Base-by-base conservation (phyloP, 92 coral and sea anemone species). In the Siderastrea radians region DNA sequence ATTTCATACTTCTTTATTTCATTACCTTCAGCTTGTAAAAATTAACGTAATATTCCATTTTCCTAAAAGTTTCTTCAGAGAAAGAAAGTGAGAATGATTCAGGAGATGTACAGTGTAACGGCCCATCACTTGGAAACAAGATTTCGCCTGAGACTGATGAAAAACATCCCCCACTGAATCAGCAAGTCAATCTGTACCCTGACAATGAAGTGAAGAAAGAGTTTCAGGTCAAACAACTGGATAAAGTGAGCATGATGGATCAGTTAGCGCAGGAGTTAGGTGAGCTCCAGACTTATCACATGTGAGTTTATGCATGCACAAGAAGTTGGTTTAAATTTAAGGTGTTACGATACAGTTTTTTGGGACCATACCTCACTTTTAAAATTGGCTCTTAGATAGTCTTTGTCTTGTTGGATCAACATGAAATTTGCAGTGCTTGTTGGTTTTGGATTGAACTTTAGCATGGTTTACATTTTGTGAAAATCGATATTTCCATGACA, bases 261-360 rank as follows among this genome's bases (percentile, higher is more conserved):
- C 98, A 95, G 61, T 68, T 95, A 17, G 81, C 98, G 57, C 90
- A 52, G 69, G 96, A 95, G 72, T 83, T 95, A 68, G 98, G 98
- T 95, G 51, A 67, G 72, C 38, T 26, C 38, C 38, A 26, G 38
- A 26, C 38, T 26, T 26, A 26, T 26, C 38, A 26, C 38, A 26
- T 26, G 38, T 26, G 38, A 26, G 38, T 26, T 26, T 26, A 26
- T 26, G 38, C 38, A 26, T 26, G 38, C 38, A 26, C 38, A 26
- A 26, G 38, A 26, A 26, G 38, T 26, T 26, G 38, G 38, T 26
- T 26, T 26, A 26, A 26, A 26, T 26, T 26, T 26, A 26, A 26
- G 38, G 38, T 26, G 38, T 26, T 26, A 26, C 38, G 38, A 26
- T 26, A 26, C 38, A 26, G 38, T 26, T 26, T 26, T 26, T 26